Evolutionary conservation across 2,797 vertebrate species (phyloP), one percentile per base, ranked within the genome.

Genomic region (Columba guinea): DNA sequence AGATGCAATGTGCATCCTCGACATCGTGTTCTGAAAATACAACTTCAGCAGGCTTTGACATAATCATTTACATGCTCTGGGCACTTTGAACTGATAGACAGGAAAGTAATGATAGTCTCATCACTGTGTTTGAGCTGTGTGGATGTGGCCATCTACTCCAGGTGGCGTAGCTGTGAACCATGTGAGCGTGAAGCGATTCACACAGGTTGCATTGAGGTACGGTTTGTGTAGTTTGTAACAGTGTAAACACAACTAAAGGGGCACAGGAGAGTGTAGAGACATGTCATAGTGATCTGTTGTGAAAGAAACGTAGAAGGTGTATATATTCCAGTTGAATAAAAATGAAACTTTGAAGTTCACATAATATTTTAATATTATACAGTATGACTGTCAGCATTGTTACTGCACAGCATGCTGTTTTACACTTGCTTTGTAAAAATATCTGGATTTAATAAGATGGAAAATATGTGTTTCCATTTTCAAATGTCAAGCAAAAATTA

Each of bases 191-290:
- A 80, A 58, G 12, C 2, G 23, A 2, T 53, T 84, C 15, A 18
- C 9, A 3, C 9, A 53, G 20, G 27, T 48, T 74, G 32, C 28
- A 65, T 63, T 58, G 55, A 51, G 2, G 1, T 52, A 13, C 23
- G 26, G 14, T 32, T 84, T 19, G 30, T 53, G 48, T 23, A 21
- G 10, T 55, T 70, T 48, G 5, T 71, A 55, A 41, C 26, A 51
- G 5, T 34, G 23, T 62, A 26, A 83, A 51, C 13, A 26, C 19
- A 41, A 26, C 21, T 35, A 41, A 37, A 67, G 23, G 14, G 5
- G 1, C 2, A 3, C 1, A 0, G 21, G 16, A 69, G 55, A 30
- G 28, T 32, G 16, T 60, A 22, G 55, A 62, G 34, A 56, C 2
- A 1, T n/a, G 17, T 73, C 8, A 8, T 24, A 76, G 10, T 23